Conservation (phyloP, 2,888 invertebrate genomes). For the Litoditis marina region DNA sequence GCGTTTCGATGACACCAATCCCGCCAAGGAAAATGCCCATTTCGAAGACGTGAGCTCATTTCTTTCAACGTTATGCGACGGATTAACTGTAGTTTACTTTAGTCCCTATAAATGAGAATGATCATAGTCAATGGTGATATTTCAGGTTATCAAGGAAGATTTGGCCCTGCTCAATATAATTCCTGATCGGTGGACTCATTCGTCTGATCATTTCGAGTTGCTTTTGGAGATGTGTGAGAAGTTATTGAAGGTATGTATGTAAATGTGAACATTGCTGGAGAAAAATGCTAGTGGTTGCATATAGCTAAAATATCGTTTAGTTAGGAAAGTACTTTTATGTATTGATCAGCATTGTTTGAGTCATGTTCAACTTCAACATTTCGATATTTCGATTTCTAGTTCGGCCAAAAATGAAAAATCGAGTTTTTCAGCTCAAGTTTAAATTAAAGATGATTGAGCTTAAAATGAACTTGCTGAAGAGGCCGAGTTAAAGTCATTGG, state of each 20-base stretch:
- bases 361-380: too few relatives aligned
- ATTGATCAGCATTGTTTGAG: too few relatives aligned
- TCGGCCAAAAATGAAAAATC: not conserved
- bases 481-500: too few relatives aligned
- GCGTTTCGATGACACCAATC: conserved; percentile 99
- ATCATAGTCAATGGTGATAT: conserved; percentile 1
- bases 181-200: conserved; percentile 87
- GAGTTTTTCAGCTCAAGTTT: too few relatives aligned
- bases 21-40: conserved; percentile 93
- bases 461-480: too few relatives aligned
- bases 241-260: conserved; percentile 77
- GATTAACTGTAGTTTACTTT: too few relatives aligned
- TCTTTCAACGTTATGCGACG: not conserved
- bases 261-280: too few relatives aligned
- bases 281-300: too few relatives aligned
- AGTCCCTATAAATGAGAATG: too few relatives aligned
- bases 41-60: conserved; percentile 78
- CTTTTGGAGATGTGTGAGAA: conserved; percentile 84
- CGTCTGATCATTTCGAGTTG: conserved; percentile 91
- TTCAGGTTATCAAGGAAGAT: conserved; percentile 81
- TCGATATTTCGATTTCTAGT: not conserved
- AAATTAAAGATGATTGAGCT: too few relatives aligned
- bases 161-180: conserved; percentile 84
- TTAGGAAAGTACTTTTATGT: too few relatives aligned
- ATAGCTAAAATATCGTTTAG: too few relatives aligned